phyloP scores from a whole-genome alignment of 2,113 vertebrate genomes.

The Atrichornis clamosus region DNA sequence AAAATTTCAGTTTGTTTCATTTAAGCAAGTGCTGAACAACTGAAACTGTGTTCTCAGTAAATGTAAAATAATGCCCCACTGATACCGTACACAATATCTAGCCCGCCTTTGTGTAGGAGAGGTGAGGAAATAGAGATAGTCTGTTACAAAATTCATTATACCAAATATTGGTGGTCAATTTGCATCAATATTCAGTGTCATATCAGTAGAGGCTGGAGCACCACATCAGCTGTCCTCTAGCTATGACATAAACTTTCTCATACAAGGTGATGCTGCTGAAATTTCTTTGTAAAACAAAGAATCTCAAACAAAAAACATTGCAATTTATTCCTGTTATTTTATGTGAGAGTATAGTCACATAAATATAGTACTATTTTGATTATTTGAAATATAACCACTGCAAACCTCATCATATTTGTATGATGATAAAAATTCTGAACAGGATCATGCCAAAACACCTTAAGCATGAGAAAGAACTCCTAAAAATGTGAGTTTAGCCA shows the following conservation, averaged over 20 bases:
- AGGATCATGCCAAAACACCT: not conserved
- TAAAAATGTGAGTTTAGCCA: not conserved
- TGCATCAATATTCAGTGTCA: not conserved
- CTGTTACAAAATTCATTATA: not conserved
- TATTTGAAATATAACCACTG: not conserved
- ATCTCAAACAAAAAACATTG: not conserved
- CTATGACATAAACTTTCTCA: not conserved
- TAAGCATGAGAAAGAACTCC: not conserved
- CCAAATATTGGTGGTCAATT: not conserved
- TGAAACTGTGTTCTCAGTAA: not conserved
- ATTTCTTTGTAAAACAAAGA: not conserved
- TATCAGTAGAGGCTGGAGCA: not conserved
- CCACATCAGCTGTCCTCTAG: not conserved
- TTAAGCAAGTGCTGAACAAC: not conserved
- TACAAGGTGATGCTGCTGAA: not conserved
- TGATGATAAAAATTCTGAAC: not conserved
- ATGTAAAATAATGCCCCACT: not conserved
- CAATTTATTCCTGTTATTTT: not conserved
- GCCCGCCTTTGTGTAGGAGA: not conserved
- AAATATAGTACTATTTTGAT: not conserved
- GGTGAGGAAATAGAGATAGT: not conserved
- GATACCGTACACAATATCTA: not conserved
- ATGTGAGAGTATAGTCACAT: not conserved
- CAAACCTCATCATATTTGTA: not conserved
- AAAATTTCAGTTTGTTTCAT: not conserved